Base-by-base conservation (phyloP, 2,797 vertebrate species). In the Peromyscus aztecus region DNA sequence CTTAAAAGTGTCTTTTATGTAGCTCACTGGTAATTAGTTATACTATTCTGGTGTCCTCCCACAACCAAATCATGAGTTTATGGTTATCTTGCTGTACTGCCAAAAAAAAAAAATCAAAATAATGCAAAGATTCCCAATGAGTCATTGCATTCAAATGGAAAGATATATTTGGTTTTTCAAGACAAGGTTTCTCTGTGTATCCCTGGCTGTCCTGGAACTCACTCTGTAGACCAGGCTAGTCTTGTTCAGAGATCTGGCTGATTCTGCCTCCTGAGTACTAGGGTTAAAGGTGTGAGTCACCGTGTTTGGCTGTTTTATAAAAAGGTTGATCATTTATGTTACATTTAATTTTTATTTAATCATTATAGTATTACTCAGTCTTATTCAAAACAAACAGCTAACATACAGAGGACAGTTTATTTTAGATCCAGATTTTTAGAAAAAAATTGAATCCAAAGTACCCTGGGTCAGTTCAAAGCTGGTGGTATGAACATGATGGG, bases 101-200 rank as follows among this genome's bases (percentile, higher is more conserved):
- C 61, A 69, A 34, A 65, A 77, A 4, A 77, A 4, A 19, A 73
- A 24, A 43, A 37, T 82, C 27, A 40, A 76, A 71, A 67, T 16
- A 65, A 52, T 57, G 63, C 71, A 8, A 43, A 82, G 82, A 14
- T 95, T 96, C n/a, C 34, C 46, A 49, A 61, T 12, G 43, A 94
- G 19, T n/a, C 85, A 92, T 77, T 85, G 31, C 19, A 37, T 49
- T 94, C 71, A 95, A 89, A 87, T 94, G 59, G 34, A 82, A 69
- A 67, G 77, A 77, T 19, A 43, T 37, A 9, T 23, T 40, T 63
- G 37, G 12, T 29, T 43, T 84, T 31, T 84, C 46, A 40, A 84
- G 40, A 23, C 6, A 49, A 19, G 19, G 11, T 67, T 85, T 85
- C 61, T 67, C 11, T 14, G 5, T 65, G 29, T 14, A 85, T 19